phyloP scores from a whole-genome alignment of 2,797 vertebrate species.

The Hipposideros larvatus region DNA sequence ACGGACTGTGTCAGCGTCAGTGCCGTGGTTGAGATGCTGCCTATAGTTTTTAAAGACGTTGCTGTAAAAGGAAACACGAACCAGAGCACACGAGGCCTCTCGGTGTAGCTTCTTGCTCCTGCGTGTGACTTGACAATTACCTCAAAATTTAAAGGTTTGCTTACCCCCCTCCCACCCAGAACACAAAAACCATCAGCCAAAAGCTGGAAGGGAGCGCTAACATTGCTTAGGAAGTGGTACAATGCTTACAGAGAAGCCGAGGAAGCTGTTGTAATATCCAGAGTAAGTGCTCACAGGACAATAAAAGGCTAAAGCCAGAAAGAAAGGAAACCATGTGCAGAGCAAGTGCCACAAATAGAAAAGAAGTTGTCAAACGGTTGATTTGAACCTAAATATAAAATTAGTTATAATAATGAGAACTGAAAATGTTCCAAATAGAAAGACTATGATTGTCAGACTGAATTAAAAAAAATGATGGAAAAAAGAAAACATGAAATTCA shows the following conservation, averaged over 20 bases:
- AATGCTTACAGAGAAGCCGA: neutral
- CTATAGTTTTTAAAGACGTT: no score
- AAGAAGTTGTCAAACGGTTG: neutral
- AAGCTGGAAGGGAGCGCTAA: neutral
- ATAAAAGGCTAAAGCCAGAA: neutral
- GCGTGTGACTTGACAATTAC: neutral
- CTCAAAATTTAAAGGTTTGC: neutral
- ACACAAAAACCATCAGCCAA: neutral
- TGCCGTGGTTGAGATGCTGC: no score
- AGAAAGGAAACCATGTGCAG: neutral
- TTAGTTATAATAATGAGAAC: neutral
- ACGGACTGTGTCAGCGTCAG: rapidly evolving
- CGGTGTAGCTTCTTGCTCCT: neutral
- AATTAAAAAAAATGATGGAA: neutral
- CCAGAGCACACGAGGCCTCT: no score
- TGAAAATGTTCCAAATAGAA: neutral
- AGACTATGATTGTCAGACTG: neutral
- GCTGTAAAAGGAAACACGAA: no score
- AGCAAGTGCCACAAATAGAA: neutral
- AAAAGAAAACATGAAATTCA: neutral
- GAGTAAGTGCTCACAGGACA: neutral
- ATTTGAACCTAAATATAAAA: neutral
- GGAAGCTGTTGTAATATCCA: neutral
- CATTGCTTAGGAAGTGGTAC: neutral
- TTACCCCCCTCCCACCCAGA: neutral